phyloP scores from a whole-genome alignment of 2,113 vertebrate genomes.

The Neolamprologus caudopunctatus region DNA sequence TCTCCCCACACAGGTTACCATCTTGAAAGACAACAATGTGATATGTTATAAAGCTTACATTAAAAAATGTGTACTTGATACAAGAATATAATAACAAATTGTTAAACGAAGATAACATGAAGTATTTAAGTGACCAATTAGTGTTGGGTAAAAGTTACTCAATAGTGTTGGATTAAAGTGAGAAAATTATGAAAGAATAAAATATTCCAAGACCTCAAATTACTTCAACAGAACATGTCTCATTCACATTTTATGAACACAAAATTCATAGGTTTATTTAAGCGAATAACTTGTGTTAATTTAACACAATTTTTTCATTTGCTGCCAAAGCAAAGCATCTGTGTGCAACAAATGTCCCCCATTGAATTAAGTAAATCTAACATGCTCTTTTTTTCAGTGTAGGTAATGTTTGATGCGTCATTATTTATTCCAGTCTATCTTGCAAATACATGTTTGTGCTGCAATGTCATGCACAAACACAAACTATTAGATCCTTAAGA shows the following conservation, averaged over 20 bases:
- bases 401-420: no score
- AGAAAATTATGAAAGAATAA: not conserved
- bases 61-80: not conserved
- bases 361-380: no score
- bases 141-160: not conserved
- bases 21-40: rapidly evolving
- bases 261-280: no score
- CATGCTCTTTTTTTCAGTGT: no score
- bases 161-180: not conserved
- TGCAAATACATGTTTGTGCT: no score
- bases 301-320: no score
- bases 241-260: not conserved
- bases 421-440: no score
- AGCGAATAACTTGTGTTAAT: no score
- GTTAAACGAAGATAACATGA: rapidly evolving
- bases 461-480: no score
- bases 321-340: no score
- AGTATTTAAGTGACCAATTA: not conserved
- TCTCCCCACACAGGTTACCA: rapidly evolving
- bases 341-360: no score
- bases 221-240: not conserved
- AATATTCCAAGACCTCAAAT: not conserved
- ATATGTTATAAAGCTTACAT: not conserved
- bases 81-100: not conserved
- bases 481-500: no score